A percentile compares a stretch with the other conserved stretches of the same genome.
These are phyloP conservation scores for Sphenodon punctatus DNA, from an alignment of 2,797 vertebrate genomes.

Conservation along the genomic window DNA sequence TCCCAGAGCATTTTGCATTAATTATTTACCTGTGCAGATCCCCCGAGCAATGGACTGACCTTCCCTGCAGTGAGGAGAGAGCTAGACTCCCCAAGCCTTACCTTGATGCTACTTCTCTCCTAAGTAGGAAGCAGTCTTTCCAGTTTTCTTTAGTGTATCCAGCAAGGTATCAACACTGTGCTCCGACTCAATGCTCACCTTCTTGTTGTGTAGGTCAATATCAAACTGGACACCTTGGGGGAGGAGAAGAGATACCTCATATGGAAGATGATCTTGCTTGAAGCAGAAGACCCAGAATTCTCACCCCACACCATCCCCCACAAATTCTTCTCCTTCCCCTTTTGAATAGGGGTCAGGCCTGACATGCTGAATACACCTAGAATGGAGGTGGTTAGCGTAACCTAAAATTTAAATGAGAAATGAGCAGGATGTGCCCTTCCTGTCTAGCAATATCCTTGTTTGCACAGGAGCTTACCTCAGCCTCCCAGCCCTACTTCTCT, in stretches of 20 bases:
- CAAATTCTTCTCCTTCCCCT: neutral
- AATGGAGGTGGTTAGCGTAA: neutral
- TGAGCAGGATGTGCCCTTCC: neutral
- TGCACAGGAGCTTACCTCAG: neutral
- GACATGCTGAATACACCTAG: neutral
- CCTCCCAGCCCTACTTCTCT: neutral
- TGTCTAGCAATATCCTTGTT: neutral
- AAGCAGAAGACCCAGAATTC: rapidly evolving
- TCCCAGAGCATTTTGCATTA: neutral
- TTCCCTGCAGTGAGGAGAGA: neutral
- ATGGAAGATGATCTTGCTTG: neutral
- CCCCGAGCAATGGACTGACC: constrained; percentile 5
- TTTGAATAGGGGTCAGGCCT: neutral
- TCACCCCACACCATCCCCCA: rapidly evolving
- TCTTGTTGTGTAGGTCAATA: constrained; percentile 92
- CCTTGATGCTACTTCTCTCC: constrained; percentile 79
- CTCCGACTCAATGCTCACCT: constrained; percentile 89
- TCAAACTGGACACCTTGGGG: constrained; percentile 87
- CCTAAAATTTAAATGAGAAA: neutral
- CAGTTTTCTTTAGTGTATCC: constrained; percentile 90
- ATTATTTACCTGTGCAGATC: neutral
- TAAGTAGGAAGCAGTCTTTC: constrained; percentile 87
- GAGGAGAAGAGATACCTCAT: neutral
- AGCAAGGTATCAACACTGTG: constrained; percentile 80
- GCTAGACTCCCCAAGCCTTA: neutral